Base-by-base conservation (phyloP, 2,888 invertebrate genomes). In the Autographa gamma region DNA sequence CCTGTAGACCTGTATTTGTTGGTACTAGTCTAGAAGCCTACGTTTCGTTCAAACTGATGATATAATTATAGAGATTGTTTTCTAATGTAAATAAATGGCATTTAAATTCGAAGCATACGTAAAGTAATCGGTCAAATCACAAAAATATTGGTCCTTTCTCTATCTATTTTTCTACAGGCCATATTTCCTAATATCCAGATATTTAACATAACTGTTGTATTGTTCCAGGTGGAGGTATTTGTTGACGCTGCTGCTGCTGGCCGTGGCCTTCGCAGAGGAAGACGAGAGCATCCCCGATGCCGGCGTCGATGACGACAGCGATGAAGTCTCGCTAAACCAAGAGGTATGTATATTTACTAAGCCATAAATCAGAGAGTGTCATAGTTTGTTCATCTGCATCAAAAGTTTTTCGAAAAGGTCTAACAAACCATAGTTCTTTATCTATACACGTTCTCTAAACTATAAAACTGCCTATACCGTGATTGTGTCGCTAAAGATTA, bases 181-280 rank as follows among this genome's bases (percentile, higher is more conserved):
- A 48, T n/a, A 48, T 48, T 8, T 48, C n/a, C 0, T 4, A 43
- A 43, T 43, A 8, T 48, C n/a, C n/a, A 48, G n/a, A 48, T n/a
- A n/a, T n/a, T n/a, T 5, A 48, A 16, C 48, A 0, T 48, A 6
- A 7, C n/a, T n/a, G 3, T 48, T 48, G 56, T 16, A 63, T 91
- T 88, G 83, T 91, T 92, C 0, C 87, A 95, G 95, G 85, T 95
- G 94, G 94, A 86, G 90, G 80, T 88, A 91, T 76, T 77, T 95
- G 52, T 66, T 93, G 71, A 92, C 91, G 74, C 75, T 93, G 74
- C 76, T 94, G 76, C 82, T 93, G 73, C 73, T 93, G 32, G 86
- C 89, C 13, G 90, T 87, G 41, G 86, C 89, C 18, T 88, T 90
- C 9, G 92, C 91, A 25, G 92, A 92, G 61, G 92, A 93, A 9